Evolutionary conservation across 64 coral and sea anemone species (phyloP).

Genomic region (Pachyseris speciosa): DNA sequence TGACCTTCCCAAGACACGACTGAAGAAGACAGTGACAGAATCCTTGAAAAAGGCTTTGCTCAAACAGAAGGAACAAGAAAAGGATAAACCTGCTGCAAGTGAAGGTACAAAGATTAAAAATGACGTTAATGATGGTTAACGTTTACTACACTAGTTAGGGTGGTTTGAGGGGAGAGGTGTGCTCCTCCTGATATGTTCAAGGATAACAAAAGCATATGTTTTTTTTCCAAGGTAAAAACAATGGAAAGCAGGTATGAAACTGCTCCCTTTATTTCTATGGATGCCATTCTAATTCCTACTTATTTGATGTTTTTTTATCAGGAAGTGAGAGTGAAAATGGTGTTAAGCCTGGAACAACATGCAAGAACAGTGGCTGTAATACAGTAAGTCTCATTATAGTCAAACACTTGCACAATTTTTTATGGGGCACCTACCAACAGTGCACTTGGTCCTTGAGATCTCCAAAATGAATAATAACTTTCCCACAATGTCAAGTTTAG

Average conservation of each 20-base stretch:
- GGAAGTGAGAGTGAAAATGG: constrained; percentile 61
- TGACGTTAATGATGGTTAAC: not conserved
- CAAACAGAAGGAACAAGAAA: constrained; percentile 69
- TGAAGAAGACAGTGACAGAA: constrained; percentile 80
- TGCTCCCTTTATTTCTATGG: not conserved
- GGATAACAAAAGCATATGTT: too few species aligned
- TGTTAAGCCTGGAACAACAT: constrained; percentile 84
- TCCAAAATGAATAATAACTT: too few species aligned
- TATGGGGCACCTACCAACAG: too few species aligned
- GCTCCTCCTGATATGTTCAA: too few species aligned
- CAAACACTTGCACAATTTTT: too few species aligned
- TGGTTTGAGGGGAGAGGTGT: too few species aligned
- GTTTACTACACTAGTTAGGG: too few species aligned
- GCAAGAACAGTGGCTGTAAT: constrained; percentile 89
- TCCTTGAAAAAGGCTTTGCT: constrained; percentile 84
- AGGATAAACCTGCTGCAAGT: constrained; percentile 8
- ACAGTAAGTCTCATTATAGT: constrained; percentile 38
- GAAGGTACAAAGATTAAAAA: not conserved
- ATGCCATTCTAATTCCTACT: not conserved
- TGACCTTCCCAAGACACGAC: constrained; percentile 82
- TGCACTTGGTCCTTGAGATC: too few species aligned
- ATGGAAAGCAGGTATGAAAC: too few species aligned
- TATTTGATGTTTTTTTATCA: constrained; percentile 15
- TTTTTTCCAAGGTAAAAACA: too few species aligned
- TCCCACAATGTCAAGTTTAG: too few species aligned